Percentiles rank a stretch among this genome's conserved stretches.
Evolutionary conservation across 2,888 invertebrate species (phyloP).

Genomic region (Drosophila paracracens): DNA sequence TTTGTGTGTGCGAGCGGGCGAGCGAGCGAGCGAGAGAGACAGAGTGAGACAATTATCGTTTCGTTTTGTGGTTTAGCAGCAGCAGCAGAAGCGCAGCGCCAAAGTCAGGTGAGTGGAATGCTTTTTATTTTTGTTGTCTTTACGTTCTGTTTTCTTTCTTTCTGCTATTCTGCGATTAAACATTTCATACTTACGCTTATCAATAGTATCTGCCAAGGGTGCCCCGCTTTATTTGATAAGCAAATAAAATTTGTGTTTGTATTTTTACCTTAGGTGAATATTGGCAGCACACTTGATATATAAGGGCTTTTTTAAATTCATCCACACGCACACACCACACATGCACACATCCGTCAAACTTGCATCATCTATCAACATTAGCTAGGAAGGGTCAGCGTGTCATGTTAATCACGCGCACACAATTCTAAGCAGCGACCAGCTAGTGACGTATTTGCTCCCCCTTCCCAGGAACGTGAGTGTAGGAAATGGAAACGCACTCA

Average conservation of each 20-base stretch:
- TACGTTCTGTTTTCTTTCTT: slow-evolving; percentile 53
- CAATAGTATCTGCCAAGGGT: slow-evolving; percentile 69
- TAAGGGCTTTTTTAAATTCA: slow-evolving; percentile 13
- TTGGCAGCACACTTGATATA: slow-evolving; percentile 9
- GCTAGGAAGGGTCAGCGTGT: slow-evolving; percentile 12
- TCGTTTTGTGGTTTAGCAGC: slow-evolving; percentile 50
- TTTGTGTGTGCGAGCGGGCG: slow-evolving; percentile 5
- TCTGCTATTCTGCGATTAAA: slow-evolving; percentile 68
- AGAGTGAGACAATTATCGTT: slow-evolving; percentile 39
- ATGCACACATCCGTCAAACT: slow-evolving; percentile 38
- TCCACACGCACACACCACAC: slow-evolving; percentile 3
- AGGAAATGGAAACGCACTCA: background rate
- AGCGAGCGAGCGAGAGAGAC: slow-evolving; percentile 19
- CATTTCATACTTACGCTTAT: slow-evolving; percentile 72
- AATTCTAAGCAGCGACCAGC: slow-evolving; percentile 18
- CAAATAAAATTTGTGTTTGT: slow-evolving; percentile 38
- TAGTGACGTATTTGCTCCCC: slow-evolving; percentile 43
- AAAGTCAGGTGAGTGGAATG: slow-evolving; percentile 70
- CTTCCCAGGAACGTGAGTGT: background rate
- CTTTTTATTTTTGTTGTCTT: slow-evolving; percentile 26
- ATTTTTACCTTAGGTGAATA: slow-evolving; percentile 29
- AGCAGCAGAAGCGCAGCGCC: slow-evolving; percentile 53
- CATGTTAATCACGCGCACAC: slow-evolving; percentile 43
- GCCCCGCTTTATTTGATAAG: slow-evolving; percentile 65
- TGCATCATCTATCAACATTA: slow-evolving; percentile 43